Evolutionary conservation across 2,113 vertebrate genomes (phyloP), one percentile per base, ranked within the genome.

Genomic region (Tyrannus savana): DNA sequence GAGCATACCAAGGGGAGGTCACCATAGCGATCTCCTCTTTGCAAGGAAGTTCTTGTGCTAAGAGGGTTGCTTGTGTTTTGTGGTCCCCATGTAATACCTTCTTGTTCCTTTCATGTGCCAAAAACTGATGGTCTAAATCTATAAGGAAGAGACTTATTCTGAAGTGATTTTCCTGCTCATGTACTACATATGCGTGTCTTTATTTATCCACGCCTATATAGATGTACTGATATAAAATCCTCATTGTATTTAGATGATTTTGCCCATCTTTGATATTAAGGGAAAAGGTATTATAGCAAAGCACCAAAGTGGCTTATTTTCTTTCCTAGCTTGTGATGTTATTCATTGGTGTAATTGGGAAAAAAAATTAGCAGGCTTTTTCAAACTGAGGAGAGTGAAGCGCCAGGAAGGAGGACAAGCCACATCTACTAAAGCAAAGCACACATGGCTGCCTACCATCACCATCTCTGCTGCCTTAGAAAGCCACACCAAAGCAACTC

Each of bases 81-180:
- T 10, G 28, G 44, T 14, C 7, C 14, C 12, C 25, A 23, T 0
- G 0, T 37, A 69, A 50, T 3, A 2, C 8, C 21, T 44, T 3
- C 3, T 86, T 35, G 14, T 35, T 91, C 31, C 41, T 86, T 72
- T 62, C n/a, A 14, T 2, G 0, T 53, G 52, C 31, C 22, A 53
- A 76, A 67, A 84, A 8, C 19, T 49, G 24, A 25, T 5, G 1
- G 14, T 74, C 22, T 30, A 62, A 73, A 14, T 66, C 17, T 44
- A 41, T 12, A 44, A 44, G 22, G 42, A 74, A 77, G 22, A 50
- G 10, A 53, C 25, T 60, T 76, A 58, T 0, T 1, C 10, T 49
- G 31, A 93, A 73, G 16, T 66, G 18, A 37, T 77, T 91, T 76
- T 77, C 62, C 44, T 68, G 12, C 75, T 23, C 41, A 33, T 12